Percentiles rank a stretch among this genome's conserved stretches.
These are phyloP conservation scores for Criorhina ranunculi DNA, from an alignment of 2,888 invertebrate genomes.

Conservation along the genomic window DNA sequence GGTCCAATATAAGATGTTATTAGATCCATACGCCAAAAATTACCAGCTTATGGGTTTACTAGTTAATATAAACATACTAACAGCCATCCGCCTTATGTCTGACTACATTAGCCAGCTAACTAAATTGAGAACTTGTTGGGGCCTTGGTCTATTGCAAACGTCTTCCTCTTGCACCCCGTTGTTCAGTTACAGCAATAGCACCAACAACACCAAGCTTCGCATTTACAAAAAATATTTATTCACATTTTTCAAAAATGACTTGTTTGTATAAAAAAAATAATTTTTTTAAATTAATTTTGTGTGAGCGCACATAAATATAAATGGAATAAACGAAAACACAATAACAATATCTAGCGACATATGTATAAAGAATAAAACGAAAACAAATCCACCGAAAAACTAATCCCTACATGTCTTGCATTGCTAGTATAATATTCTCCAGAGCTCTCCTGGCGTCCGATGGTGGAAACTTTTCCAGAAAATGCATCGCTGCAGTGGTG, in stretches of 20 bases:
- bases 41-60: too few species aligned
- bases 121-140: too few species aligned
- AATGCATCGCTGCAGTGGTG: conserved; percentile 90
- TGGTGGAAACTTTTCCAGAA: conserved; percentile 90
- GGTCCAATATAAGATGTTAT: too few species aligned
- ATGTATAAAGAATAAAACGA: conserved; percentile 33
- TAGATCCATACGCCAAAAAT: too few species aligned
- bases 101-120: too few species aligned
- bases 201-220: conserved; percentile 3
- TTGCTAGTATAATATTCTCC: conserved; percentile 93
- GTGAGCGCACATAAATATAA: conserved; percentile 54
- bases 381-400: conserved; percentile 10
- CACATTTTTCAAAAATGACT: conserved; percentile 56
- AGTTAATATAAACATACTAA: too few species aligned
- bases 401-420: conserved; percentile 87
- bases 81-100: too few species aligned
- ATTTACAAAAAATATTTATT: conserved; percentile 53
- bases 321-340: conserved; percentile 43
- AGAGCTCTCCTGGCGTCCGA: conserved; percentile 94
- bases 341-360: conserved; percentile 39
- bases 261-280: conserved; percentile 51
- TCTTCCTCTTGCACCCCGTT: background rate
- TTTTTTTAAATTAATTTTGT: too few species aligned
- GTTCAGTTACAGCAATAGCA: background rate
- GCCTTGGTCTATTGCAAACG: too few species aligned